A percentile compares a stretch with the other conserved stretches of the same genome.
Conservation (phyloP, 2,888 invertebrate genomes). For the Pseudanteris insignis region DNA sequence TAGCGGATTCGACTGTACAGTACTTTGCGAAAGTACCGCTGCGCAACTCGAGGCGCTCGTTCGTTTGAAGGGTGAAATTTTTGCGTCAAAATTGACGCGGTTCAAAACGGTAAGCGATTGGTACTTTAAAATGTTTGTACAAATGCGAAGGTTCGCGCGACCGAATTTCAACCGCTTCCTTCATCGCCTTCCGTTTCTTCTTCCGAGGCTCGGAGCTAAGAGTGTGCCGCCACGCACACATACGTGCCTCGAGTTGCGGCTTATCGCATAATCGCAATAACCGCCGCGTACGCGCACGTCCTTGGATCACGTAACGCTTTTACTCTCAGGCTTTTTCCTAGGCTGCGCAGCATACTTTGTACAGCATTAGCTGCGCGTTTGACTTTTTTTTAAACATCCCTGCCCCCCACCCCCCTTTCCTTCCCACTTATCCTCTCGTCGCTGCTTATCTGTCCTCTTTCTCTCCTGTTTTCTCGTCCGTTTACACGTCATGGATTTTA, state of each 20-base stretch:
- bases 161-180: too few species aligned
- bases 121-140: too few species aligned
- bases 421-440: constrained; percentile 4
- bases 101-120: too few species aligned
- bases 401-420: neutral
- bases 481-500: too few species aligned
- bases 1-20: too few species aligned
- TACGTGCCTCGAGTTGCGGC: constrained; percentile 32
- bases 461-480: too few species aligned
- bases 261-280: constrained; percentile 56
- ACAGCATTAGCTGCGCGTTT: constrained; percentile 13
- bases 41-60: too few species aligned
- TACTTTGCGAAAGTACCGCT: too few species aligned
- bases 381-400: neutral
- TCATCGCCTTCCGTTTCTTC: neutral
- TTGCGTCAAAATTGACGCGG: too few species aligned
- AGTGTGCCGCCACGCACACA: constrained; percentile 23
- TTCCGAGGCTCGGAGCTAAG: constrained; percentile 5
- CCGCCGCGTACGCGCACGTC: constrained; percentile 56
- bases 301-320: constrained; percentile 54
- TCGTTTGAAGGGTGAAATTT: too few species aligned
- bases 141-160: too few species aligned
- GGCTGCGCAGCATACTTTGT: constrained; percentile 25
- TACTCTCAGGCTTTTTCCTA: constrained; percentile 40
- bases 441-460: constrained; percentile 3